Evolutionary conservation across 2,888 invertebrate genomes (phyloP).

Genomic region (Falcaria lacertinaria): DNA sequence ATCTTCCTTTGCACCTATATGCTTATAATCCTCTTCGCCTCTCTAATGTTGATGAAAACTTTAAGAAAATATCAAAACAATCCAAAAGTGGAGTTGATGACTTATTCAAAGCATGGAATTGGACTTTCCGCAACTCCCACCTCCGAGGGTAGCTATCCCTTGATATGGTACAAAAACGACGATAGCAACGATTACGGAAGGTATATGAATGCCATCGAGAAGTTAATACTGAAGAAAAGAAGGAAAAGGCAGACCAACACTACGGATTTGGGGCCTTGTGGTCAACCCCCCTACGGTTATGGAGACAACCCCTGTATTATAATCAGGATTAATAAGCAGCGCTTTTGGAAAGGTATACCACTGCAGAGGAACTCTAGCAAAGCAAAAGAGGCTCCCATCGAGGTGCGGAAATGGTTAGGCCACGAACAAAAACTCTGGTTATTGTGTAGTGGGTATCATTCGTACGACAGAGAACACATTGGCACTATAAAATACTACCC

Average conservation of each 20-base stretch:
- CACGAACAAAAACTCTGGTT: slow-evolving; percentile 49
- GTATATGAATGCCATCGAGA: slow-evolving; percentile 51
- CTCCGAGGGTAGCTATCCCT: slow-evolving; percentile 35
- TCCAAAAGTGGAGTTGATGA: slow-evolving; percentile 28
- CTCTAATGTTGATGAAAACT: slow-evolving; percentile 38
- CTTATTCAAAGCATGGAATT: slow-evolving; percentile 44
- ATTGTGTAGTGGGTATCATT: slow-evolving; percentile 50
- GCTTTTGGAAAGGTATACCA: slow-evolving; percentile 55
- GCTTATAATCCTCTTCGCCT: slow-evolving; percentile 41
- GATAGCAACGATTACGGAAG: slow-evolving; percentile 41
- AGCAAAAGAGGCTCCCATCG: slow-evolving; percentile 31
- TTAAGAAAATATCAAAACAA: slow-evolving; percentile 21
- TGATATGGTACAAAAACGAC: slow-evolving; percentile 55
- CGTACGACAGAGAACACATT: slow-evolving; percentile 62
- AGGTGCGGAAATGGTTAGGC: slow-evolving; percentile 46
- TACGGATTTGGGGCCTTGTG: slow-evolving; percentile 53
- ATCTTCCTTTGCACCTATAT: slow-evolving; percentile 51
- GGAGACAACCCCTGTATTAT: slow-evolving; percentile 57
- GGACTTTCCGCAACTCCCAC: slow-evolving; percentile 59
- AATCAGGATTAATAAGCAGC: slow-evolving; percentile 56
- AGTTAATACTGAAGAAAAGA: slow-evolving; percentile 32
- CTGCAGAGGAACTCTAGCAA: slow-evolving; percentile 32
- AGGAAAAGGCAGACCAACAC: slow-evolving; percentile 28
- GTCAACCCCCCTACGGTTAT: slow-evolving; percentile 55
- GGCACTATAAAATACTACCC: slow-evolving; percentile 57